phyloP scores from a whole-genome alignment of 2,888 invertebrate genomes.

The Leptothorax acervorum region DNA sequence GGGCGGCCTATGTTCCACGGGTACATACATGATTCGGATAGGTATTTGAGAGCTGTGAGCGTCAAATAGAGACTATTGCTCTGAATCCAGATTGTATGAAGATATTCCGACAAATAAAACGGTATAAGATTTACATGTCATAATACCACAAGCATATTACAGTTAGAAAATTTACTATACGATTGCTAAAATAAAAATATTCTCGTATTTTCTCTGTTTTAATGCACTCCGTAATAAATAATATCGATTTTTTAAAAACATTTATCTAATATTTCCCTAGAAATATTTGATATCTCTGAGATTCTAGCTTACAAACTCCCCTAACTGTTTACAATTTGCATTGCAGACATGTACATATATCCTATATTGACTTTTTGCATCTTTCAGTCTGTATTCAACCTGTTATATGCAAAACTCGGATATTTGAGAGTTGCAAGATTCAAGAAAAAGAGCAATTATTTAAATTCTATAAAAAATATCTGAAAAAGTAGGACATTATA shows the following conservation, averaged over 20 bases:
- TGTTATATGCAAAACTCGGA: background rate
- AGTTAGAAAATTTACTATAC: background rate
- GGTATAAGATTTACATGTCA: background rate
- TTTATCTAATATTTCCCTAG: background rate
- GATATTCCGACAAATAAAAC: background rate
- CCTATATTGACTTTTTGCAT: slow-evolving; percentile 1
- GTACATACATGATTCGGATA: slow-evolving; percentile 33
- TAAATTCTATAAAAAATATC: background rate
- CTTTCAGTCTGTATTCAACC: background rate
- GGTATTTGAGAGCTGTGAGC: slow-evolving; percentile 9
- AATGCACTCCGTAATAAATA: background rate
- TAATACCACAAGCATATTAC: slow-evolving; percentile 11
- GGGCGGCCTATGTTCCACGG: slow-evolving; percentile 26
- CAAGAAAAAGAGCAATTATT: background rate
- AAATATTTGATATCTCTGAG: background rate
- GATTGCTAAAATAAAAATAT: background rate
- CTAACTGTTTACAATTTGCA: background rate
- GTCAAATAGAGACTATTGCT: background rate
- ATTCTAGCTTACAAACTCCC: background rate
- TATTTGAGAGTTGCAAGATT: background rate
- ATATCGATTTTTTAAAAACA: background rate
- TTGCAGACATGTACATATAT: background rate
- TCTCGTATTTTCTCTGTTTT: background rate
- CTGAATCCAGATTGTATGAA: slow-evolving; percentile 1
- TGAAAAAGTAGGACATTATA: background rate